phyloP scores from a whole-genome alignment of 2,888 invertebrate species.

The Caenorhabditis drosophilae region DNA sequence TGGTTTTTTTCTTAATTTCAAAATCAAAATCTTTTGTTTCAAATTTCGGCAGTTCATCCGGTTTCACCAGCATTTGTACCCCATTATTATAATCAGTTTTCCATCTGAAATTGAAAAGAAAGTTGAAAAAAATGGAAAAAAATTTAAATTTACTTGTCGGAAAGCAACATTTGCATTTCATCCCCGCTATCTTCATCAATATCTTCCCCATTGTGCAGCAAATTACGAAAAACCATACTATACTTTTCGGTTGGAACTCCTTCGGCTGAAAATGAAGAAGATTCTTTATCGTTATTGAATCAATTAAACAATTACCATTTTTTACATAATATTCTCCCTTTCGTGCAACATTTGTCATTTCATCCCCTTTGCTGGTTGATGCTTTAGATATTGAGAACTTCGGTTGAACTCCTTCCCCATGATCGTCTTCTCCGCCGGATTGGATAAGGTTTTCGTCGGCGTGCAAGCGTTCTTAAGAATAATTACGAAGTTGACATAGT shows the following conservation, averaged over 20 bases:
- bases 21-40: slow-evolving; percentile 4
- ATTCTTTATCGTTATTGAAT: neutral
- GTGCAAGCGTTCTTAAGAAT: too few relatives aligned
- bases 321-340: slow-evolving; percentile 3
- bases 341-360: neutral
- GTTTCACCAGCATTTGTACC: slow-evolving; percentile 48
- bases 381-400: neutral
- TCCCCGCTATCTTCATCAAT: slow-evolving; percentile 21
- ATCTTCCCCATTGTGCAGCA: slow-evolving; percentile 8
- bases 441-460: slow-evolving; percentile 7
- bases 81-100: slow-evolving; percentile 56
- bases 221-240: slow-evolving; percentile 3
- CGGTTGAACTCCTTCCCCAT: neutral
- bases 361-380: neutral
- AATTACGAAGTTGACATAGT: too few relatives aligned
- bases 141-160: slow-evolving; percentile 1
- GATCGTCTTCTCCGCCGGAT: slow-evolving; percentile 6
- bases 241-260: slow-evolving; percentile 7
- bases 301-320: slow-evolving; percentile 3
- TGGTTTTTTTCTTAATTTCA: neutral
- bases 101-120: slow-evolving; percentile 37
- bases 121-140: neutral
- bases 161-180: too few relatives aligned
- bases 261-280: slow-evolving; percentile 4
- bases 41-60: slow-evolving; percentile 26